Evolutionary conservation across 2,797 vertebrate species (phyloP).

Genomic region (Danionella dracula): DNA sequence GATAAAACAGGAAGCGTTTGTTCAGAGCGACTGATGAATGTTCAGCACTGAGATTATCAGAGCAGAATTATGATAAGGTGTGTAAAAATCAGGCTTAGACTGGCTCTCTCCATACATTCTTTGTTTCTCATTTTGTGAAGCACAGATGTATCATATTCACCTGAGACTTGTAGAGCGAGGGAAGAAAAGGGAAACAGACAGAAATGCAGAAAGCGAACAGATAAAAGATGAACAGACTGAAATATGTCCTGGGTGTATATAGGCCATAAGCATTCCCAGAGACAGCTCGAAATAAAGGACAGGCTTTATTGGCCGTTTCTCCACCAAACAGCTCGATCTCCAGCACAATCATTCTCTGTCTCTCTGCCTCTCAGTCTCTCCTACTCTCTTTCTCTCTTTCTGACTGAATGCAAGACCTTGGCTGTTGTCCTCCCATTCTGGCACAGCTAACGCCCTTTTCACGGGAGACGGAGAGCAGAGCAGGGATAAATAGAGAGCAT

Average conservation of each 20-base stretch:
- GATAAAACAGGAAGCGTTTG: background rate
- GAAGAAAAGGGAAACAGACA: background rate
- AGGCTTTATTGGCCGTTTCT: slow-evolving; percentile 17
- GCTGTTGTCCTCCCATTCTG: slow-evolving; percentile 21
- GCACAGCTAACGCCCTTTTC: slow-evolving; percentile 25
- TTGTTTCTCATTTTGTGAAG: slow-evolving; percentile 29
- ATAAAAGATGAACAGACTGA: slow-evolving; percentile 17
- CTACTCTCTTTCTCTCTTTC: background rate
- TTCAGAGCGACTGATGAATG: slow-evolving; percentile 24
- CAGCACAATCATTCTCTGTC: slow-evolving; percentile 28
- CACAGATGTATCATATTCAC: slow-evolving; percentile 36
- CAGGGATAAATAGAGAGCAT: slow-evolving; percentile 33
- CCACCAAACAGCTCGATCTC: slow-evolving; percentile 27
- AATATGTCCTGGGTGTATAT: slow-evolving; percentile 20
- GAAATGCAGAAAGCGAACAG: slow-evolving; percentile 2
- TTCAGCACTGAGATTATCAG: slow-evolving; percentile 17
- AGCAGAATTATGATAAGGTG: slow-evolving; percentile 26
- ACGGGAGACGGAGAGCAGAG: slow-evolving; percentile 17
- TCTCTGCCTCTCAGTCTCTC: slow-evolving; percentile 5
- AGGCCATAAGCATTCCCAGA: background rate
- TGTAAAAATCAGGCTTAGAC: slow-evolving; percentile 13
- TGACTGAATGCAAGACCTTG: slow-evolving; percentile 34
- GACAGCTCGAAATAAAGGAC: slow-evolving; percentile 8
- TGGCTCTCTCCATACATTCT: background rate
- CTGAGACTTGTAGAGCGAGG: slow-evolving; percentile 9